These are phyloP conservation scores for Philonicus albiceps DNA, from an alignment of 2,888 invertebrate genomes.

Conservation along the genomic window DNA sequence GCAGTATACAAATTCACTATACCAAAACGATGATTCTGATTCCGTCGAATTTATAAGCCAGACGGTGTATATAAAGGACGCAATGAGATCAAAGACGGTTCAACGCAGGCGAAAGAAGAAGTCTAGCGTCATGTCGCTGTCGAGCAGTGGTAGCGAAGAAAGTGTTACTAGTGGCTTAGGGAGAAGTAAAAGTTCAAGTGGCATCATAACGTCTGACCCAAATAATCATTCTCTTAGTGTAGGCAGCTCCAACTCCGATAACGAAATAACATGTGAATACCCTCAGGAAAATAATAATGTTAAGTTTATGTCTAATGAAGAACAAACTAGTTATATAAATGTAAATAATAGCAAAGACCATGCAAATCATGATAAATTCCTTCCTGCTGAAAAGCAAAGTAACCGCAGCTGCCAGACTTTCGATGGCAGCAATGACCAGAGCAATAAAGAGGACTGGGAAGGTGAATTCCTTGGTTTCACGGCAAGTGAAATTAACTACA, in stretches of 20 bases:
- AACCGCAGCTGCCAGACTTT: not conserved
- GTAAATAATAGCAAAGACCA: slow-evolving; percentile 10
- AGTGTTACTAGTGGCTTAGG: slow-evolving; percentile 55
- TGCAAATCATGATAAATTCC: not conserved
- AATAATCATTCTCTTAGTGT: slow-evolving; percentile 49
- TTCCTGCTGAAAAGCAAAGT: not conserved
- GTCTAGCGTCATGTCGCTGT: slow-evolving; percentile 51
- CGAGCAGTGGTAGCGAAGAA: slow-evolving; percentile 52
- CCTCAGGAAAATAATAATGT: slow-evolving; percentile 38
- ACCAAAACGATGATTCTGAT: slow-evolving; percentile 20
- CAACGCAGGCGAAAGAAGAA: slow-evolving; percentile 72
- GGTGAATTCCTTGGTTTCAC: slow-evolving; percentile 18
- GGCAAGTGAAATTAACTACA: not conserved
- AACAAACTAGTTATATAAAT: slow-evolving; percentile 14
- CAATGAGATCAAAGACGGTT: slow-evolving; percentile 61
- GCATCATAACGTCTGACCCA: slow-evolving; percentile 49
- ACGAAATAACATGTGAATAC: slow-evolving; percentile 13
- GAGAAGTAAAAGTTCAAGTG: slow-evolving; percentile 55
- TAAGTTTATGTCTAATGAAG: slow-evolving; percentile 35
- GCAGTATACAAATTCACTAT: slow-evolving; percentile 35
- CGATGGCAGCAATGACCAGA: not conserved
- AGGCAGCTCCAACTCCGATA: slow-evolving; percentile 43
- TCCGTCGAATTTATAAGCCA: slow-evolving; percentile 28
- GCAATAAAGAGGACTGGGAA: not conserved
- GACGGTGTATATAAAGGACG: not conserved